phyloP scores from a whole-genome alignment of 1,140 invertebrate species.

The Cydia pomonella region DNA sequence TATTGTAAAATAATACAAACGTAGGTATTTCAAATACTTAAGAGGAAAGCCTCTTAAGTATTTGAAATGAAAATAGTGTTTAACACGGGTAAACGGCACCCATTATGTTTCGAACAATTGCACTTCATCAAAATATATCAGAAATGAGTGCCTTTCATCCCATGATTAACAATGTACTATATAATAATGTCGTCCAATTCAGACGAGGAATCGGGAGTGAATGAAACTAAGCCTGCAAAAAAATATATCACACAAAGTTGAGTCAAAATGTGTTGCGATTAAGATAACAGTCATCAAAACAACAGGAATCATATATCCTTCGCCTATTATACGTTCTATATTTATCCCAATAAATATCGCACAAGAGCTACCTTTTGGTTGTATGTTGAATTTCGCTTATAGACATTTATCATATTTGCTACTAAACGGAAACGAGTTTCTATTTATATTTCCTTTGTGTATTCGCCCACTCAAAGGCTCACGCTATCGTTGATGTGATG shows the following conservation, averaged over 20 bases:
- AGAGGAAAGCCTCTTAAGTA: too few species aligned
- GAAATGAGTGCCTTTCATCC: too few species aligned
- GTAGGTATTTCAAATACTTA: too few species aligned
- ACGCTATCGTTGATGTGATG: neutral
- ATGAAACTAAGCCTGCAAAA: too few species aligned
- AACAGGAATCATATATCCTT: neutral
- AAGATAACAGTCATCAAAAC: neutral
- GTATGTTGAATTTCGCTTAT: neutral
- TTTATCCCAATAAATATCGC: neutral
- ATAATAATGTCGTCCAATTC: too few species aligned
- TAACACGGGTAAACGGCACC: too few species aligned
- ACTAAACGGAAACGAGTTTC: neutral
- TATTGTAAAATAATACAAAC: too few species aligned
- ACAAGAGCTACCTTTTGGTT: neutral
- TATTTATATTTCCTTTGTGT: conserved; percentile 11
- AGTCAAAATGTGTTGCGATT: neutral
- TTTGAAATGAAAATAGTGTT: too few species aligned
- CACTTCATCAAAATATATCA: too few species aligned
- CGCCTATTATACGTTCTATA: neutral
- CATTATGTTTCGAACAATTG: too few species aligned
- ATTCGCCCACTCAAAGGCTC: neutral
- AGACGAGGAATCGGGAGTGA: too few species aligned
- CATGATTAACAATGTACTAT: too few species aligned
- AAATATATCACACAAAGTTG: neutral
- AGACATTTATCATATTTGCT: neutral